These are phyloP conservation scores for Reticulitermes lucifugus DNA, from an alignment of 2,888 invertebrate species.

Conservation along the genomic window DNA sequence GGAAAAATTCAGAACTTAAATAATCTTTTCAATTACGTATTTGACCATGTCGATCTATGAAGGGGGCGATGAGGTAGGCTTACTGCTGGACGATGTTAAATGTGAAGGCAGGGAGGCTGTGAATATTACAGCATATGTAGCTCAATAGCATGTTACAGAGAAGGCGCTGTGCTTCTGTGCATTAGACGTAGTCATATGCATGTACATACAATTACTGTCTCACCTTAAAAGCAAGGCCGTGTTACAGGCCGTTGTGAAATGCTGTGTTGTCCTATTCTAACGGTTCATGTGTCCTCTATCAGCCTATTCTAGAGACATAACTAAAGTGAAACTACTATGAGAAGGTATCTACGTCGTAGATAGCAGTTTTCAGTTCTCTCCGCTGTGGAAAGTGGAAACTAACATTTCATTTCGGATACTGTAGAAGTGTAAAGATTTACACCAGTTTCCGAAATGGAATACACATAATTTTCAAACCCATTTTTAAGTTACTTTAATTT, in stretches of 20 bases:
- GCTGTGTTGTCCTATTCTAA: neutral
- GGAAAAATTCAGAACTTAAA: neutral
- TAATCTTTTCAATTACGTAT: conserved; percentile 22
- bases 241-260: conserved; percentile 23
- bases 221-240: conserved; percentile 46
- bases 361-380: too few relatives aligned
- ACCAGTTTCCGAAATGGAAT: too few relatives aligned
- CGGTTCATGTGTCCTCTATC: neutral
- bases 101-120: neutral
- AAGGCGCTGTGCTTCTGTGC: neutral
- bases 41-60: neutral
- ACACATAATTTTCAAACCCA: too few relatives aligned
- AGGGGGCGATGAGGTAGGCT: neutral
- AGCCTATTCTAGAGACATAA: neutral
- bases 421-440: too few relatives aligned
- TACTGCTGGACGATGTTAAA: neutral
- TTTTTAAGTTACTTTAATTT: too few relatives aligned
- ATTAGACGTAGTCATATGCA: conserved; percentile 12
- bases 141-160: neutral
- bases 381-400: too few relatives aligned
- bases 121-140: neutral
- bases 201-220: conserved; percentile 45
- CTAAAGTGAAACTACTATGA: neutral
- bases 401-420: too few relatives aligned
- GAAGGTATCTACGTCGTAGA: too few relatives aligned